phyloP scores from a whole-genome alignment of 1,140 invertebrate genomes.

The Ditylenchus dipsaci region DNA sequence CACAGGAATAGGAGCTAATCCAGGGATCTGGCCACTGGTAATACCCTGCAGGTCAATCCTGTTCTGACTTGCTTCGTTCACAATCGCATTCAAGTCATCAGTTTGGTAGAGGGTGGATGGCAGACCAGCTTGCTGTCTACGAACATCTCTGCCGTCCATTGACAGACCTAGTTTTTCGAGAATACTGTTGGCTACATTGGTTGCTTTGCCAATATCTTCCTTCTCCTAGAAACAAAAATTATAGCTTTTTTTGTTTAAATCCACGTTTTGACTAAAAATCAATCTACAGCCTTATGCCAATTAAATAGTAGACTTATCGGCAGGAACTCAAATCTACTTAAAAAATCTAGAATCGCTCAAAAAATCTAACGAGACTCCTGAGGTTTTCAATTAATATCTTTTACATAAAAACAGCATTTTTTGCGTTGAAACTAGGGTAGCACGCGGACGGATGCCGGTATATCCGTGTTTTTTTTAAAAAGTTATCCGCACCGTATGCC shows the following conservation, averaged over 20 bases:
- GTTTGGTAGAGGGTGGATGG: constrained; percentile 39
- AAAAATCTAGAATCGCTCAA: too few relatives aligned
- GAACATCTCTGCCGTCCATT: constrained; percentile 34
- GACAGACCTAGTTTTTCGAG: constrained; percentile 40
- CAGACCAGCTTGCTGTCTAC: constrained; percentile 26
- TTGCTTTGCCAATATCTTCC: constrained; percentile 36
- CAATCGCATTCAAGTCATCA: constrained; percentile 40
- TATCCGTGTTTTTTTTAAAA: too few relatives aligned
- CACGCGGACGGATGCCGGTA: too few relatives aligned
- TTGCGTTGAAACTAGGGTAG: too few relatives aligned
- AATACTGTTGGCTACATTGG: constrained; percentile 31
- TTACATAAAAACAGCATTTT: too few relatives aligned
- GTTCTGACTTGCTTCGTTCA: constrained; percentile 43
- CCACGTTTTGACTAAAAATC: not conserved
- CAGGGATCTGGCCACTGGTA: constrained; percentile 54
- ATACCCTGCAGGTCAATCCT: constrained; percentile 52
- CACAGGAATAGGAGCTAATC: constrained; percentile 56
- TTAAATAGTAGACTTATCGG: too few relatives aligned
- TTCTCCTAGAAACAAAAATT: constrained; percentile 7
- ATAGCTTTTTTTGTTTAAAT: not conserved
- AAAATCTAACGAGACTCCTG: not conserved
- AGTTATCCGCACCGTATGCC: too few relatives aligned
- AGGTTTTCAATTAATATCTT: not conserved
- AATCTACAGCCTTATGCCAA: not conserved
- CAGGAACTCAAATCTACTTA: too few relatives aligned